Evolutionary conservation across 2,797 vertebrate genomes (phyloP), one percentile per base, ranked within the genome.

Genomic region (Sebastes baramenuke): DNA sequence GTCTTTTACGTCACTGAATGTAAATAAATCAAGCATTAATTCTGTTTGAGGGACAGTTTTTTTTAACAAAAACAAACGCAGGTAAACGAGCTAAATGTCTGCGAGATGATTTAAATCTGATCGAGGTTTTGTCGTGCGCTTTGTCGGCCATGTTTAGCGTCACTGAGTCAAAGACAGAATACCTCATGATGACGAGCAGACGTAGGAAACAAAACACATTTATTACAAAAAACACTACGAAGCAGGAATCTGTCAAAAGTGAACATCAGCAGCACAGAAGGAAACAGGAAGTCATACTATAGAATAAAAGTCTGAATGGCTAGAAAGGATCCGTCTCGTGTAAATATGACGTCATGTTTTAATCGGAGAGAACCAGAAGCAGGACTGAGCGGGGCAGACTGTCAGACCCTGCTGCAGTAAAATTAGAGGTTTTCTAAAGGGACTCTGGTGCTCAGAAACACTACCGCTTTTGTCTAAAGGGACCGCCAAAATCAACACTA

Each of bases 161-260:
- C 85, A 80, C 66, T 56, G 77, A 87, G 88, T 72, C 46, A 60
- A 82, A 85, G 83, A 92, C 87, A 90, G 84, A 89, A 90, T 84
- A 87, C 84, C 72, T 81, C 75, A 66, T n/a, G 12, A 64, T 14
- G 56, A 79, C 56, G 10, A 80, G 38, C 46, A 77, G 62, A 32
- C 4, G 42, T 82, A 81, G 56, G 86, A 88, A 88, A 87, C 32
- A 59, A 38, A 80, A 74, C 1, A 55, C 24, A 49, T 89, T 91
- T 91, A 89, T 90, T 89, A 77, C 36, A 88, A 86, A 87, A 88
- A 88, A 65, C 20, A 59, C 75, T 27, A 36, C 11, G 68, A 79
- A 29, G 84, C 72, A 81, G 88, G 84, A 88, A 75, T 84, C 27
- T 72, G 82, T 81, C 42, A 67, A 86, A 88, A 85, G 78, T 85